Conservation (phyloP, 2,113 vertebrate species). For the Dromas ardeola region DNA sequence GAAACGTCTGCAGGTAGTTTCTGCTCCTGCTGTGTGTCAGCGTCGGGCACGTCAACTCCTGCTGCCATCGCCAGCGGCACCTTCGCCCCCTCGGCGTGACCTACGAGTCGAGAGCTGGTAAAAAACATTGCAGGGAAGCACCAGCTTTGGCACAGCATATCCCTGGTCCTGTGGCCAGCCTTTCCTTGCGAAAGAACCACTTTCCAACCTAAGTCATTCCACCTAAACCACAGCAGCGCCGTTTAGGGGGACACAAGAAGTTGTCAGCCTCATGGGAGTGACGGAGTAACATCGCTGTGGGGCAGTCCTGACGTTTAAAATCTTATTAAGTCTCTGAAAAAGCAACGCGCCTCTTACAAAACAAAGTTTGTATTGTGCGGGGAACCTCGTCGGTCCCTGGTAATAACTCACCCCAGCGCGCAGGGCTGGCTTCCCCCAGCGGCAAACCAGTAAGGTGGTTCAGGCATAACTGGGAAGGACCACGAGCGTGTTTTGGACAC, state of each 20-base stretch:
- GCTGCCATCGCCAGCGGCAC: neutral
- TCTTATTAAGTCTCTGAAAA: neutral
- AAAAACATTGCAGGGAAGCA: fast-evolving
- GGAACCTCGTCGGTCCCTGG: neutral
- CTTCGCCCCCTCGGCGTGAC: fast-evolving
- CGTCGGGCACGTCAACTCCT: neutral
- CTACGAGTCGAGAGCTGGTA: neutral
- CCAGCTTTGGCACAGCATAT: neutral
- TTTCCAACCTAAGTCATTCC: neutral
- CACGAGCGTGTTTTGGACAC: no score
- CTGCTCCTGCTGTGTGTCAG: neutral
- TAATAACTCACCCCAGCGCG: fast-evolving
- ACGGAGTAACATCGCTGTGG: neutral
- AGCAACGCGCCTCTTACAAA: neutral
- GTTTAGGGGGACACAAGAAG: neutral
- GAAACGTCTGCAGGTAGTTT: fast-evolving
- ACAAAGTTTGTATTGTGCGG: neutral
- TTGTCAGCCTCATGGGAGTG: fast-evolving
- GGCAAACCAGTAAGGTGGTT: neutral
- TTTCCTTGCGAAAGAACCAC: fast-evolving
- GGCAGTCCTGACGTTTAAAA: neutral
- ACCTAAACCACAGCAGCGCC: neutral
- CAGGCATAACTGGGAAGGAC: neutral
- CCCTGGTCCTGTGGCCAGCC: neutral
- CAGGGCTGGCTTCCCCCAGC: neutral